These are phyloP conservation scores for Melolontha melolontha DNA, from an alignment of 2,888 invertebrate genomes.

Conservation along the genomic window DNA sequence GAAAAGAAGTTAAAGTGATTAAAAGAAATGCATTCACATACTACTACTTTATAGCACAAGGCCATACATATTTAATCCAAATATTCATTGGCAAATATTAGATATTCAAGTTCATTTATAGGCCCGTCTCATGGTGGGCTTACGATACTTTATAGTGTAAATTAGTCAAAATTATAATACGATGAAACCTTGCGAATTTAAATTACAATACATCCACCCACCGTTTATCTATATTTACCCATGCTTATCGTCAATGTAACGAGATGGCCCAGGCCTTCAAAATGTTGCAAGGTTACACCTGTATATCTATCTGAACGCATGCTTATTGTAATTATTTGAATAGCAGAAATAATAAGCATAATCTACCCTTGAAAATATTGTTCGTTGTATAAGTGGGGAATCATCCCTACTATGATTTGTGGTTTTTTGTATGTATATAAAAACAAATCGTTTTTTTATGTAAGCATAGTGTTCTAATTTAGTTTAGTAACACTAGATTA, in stretches of 20 bases:
- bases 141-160: not conserved
- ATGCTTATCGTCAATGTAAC: constrained; percentile 21
- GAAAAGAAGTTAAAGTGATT: no score
- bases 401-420: constrained; percentile 38
- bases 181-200: constrained; percentile 11
- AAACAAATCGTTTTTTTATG: constrained; percentile 14
- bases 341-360: not conserved
- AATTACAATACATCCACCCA: not conserved
- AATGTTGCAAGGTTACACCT: constrained; percentile 21
- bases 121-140: constrained; percentile 4
- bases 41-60: constrained; percentile 5
- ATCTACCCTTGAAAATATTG: constrained; percentile 45
- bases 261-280: constrained; percentile 7
- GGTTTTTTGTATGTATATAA: constrained; percentile 23
- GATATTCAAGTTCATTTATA: constrained; percentile 34
- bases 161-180: constrained; percentile 13
- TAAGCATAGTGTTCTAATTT: not conserved
- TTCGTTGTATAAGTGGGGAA: constrained; percentile 39
- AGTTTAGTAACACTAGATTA: not conserved
- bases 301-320: constrained; percentile 5
- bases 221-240: constrained; percentile 9
- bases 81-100: constrained; percentile 20
- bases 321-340: not conserved
- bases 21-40: no score
- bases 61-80: constrained; percentile 9